A percentile compares a stretch with the other conserved stretches of the same genome.
Evolutionary conservation across 2,888 invertebrate genomes (phyloP).

Genomic region (Oscheius myriophilus): DNA sequence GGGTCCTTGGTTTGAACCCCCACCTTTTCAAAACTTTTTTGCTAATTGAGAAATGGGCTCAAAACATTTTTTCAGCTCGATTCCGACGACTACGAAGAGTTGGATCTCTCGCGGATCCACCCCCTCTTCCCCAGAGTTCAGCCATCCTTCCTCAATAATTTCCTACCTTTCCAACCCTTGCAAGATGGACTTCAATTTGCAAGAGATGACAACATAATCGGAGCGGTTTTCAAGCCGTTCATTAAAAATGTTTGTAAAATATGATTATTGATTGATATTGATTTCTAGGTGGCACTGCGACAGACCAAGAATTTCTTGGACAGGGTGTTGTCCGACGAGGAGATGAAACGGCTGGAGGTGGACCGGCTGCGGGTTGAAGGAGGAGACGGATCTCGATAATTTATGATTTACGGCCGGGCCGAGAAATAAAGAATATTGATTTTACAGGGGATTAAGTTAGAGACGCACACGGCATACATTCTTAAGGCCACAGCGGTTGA

Average conservation of each 20-base stretch:
- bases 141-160: slow-evolving; percentile 42
- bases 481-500: too few species aligned
- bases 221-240: slow-evolving; percentile 51
- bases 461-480: too few species aligned
- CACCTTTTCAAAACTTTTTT: too few species aligned
- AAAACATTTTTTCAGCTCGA: slow-evolving; percentile 17
- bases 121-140: slow-evolving; percentile 53
- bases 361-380: slow-evolving; percentile 26
- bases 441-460: too few species aligned
- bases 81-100: slow-evolving; percentile 21
- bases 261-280: background rate
- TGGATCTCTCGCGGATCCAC: slow-evolving; percentile 42
- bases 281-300: slow-evolving; percentile 44
- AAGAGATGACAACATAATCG: slow-evolving; percentile 31
- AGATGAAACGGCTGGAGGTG: slow-evolving; percentile 4
- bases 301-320: slow-evolving; percentile 50
- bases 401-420: too few species aligned
- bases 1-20: too few species aligned
- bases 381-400: background rate
- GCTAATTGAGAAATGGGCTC: background rate
- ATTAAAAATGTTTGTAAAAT: slow-evolving; percentile 39
- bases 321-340: slow-evolving; percentile 44
- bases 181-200: slow-evolving; percentile 12
- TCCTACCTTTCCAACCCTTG: slow-evolving; percentile 33
- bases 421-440: too few species aligned